Evolutionary conservation across 1,140 invertebrate genomes (phyloP), one percentile per base, ranked within the genome.

Genomic region (Kradibia gibbosae): DNA sequence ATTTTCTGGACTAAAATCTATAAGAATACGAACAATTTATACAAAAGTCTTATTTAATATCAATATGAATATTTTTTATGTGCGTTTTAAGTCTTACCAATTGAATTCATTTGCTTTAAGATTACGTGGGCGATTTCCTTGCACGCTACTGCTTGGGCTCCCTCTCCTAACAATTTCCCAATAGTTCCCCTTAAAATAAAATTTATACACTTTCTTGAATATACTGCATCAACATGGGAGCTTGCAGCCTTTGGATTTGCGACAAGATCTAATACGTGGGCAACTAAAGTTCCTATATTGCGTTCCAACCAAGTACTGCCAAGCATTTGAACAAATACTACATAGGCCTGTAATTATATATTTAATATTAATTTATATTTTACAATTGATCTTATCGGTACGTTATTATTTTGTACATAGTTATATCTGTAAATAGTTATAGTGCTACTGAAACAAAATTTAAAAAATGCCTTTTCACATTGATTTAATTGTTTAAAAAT

Each of bases 171-270:
- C 93, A 99, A 95, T 88, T 96, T 96, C 10, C 98, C 98, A 48
- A 99, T 93, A 3, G 97, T 95, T 79, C 96, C 95, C 53, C 97
- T 93, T 60, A 99, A 92, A 86, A 99, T 98, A 88, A 99, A 99
- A 87, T 96, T 97, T 65, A 99, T 96, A 89, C 99, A 99, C 91
- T 99, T 99, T 83, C 99, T 93, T 0, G 98, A 99, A 90, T 99
- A 99, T 5, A 99, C 98, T 45, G 98, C 98, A 91, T 99, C 99
- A 10, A 99, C 97, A 88, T 99, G 98, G 0, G 97, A 97, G 17
- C 96, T 96, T 0, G 97, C 96, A 20, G 97, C 96, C 91, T 98
- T 98, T 0, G 97, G 97, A 92, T 97, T 97, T 0, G 97, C 96
- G 0, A 98, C 97, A 79, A 99, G 90, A 85, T 99, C 98, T 48